Conservation (phyloP, 2,113 vertebrate species). For the Urocitellus parryii region DNA sequence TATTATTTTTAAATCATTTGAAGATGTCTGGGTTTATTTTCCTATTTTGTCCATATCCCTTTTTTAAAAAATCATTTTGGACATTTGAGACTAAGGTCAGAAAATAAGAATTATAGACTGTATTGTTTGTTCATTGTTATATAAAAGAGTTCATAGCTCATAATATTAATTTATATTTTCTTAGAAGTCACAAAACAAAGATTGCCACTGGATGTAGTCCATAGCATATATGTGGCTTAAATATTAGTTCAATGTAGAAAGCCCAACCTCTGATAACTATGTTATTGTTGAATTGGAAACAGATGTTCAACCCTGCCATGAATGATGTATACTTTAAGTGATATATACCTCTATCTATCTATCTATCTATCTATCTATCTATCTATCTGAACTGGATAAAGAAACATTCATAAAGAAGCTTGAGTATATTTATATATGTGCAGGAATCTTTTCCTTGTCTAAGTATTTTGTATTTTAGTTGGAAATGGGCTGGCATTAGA, state of each 20-base stretch:
- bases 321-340: not conserved
- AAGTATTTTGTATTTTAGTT: not conserved
- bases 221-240: not conserved
- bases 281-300: not conserved
- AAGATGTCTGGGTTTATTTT: not conserved
- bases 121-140: not conserved
- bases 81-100: not conserved
- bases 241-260: not conserved
- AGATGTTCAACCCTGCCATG: not conserved
- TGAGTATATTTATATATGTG: not conserved
- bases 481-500: not conserved
- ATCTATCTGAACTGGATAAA: too few species aligned
- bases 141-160: not conserved
- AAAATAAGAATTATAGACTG: conserved; percentile 19
- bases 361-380: too few species aligned
- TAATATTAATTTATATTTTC: not conserved
- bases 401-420: not conserved
- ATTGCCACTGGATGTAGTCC: not conserved
- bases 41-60: not conserved
- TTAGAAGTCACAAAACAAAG: not conserved
- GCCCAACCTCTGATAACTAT: not conserved
- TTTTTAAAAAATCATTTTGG: not conserved
- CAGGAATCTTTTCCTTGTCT: not conserved
- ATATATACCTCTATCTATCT: too few species aligned
- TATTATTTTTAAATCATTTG: not conserved